These are phyloP conservation scores for Pollimyrus isidori DNA, from an alignment of 2,113 vertebrate genomes.

Conservation along the genomic window DNA sequence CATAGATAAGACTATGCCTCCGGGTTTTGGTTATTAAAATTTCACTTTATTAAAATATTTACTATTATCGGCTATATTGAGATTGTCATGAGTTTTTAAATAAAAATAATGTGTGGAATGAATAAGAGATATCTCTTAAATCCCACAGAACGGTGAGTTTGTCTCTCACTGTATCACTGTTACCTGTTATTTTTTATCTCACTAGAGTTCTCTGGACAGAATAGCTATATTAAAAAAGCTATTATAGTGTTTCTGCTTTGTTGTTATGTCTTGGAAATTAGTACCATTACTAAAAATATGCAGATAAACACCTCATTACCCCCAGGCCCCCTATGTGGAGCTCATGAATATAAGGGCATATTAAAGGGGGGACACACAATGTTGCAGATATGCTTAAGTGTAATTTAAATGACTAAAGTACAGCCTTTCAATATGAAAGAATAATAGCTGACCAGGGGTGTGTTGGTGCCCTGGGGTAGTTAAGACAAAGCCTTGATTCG, in stretches of 20 bases:
- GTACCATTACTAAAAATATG: neutral
- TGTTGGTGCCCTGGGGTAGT: neutral
- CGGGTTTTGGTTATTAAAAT: neutral
- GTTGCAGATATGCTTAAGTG: neutral
- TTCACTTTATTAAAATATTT: neutral
- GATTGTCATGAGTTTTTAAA: neutral
- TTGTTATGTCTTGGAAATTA: neutral
- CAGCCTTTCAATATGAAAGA: neutral
- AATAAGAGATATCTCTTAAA: neutral
- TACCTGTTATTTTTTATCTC: neutral
- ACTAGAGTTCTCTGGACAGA: neutral
- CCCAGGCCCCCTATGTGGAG: neutral
- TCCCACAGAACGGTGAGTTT: neutral
- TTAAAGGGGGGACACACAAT: neutral
- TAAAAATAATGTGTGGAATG: neutral
- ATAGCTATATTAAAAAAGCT: neutral
- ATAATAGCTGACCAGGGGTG: neutral
- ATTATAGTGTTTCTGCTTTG: neutral
- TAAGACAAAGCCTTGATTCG: neutral
- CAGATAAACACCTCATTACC: neutral
- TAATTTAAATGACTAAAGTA: neutral
- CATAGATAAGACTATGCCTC: neutral
- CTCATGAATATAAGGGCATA: neutral
- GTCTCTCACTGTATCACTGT: neutral
- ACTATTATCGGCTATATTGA: neutral